Conservation (phyloP, 1,140 invertebrate species). For the Eueides isabella region DNA sequence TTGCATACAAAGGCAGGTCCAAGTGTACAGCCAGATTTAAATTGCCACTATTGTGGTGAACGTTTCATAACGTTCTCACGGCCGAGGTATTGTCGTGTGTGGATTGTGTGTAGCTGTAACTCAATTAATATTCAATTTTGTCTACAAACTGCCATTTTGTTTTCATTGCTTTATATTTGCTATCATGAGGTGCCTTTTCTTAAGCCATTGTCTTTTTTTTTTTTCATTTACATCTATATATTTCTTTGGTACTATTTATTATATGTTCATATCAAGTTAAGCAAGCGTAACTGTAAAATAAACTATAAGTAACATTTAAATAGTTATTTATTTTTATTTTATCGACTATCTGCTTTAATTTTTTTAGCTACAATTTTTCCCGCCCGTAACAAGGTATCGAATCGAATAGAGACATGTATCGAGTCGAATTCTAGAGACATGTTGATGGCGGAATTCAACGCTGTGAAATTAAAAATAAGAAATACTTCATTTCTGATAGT, state of each 20-base stretch:
- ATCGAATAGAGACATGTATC: no score
- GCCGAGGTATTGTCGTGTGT: constrained; percentile 63
- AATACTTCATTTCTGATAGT: no score
- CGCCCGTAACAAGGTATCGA: no score
- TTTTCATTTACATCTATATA: not conserved
- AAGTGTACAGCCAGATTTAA: constrained; percentile 62
- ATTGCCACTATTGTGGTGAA: constrained; percentile 64
- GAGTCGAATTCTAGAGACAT: no score
- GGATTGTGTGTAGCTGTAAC: constrained; percentile 48
- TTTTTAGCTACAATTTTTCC: no score
- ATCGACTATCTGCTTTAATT: no score
- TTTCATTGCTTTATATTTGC: constrained; percentile 2
- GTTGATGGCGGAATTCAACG: no score
- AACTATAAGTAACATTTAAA: no score
- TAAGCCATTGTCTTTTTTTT: not conserved
- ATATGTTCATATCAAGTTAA: no score
- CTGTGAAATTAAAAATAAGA: no score
- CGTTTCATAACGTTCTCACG: constrained; percentile 74
- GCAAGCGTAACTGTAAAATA: no score
- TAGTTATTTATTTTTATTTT: no score
- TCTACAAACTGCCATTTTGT: constrained; percentile 42
- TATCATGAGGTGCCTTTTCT: not conserved
- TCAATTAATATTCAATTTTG: constrained; percentile 53
- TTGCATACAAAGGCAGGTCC: constrained; percentile 61
- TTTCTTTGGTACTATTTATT: not conserved